Evolutionary conservation across 2,888 invertebrate species (phyloP).

Genomic region (Xylophagus ater): DNA sequence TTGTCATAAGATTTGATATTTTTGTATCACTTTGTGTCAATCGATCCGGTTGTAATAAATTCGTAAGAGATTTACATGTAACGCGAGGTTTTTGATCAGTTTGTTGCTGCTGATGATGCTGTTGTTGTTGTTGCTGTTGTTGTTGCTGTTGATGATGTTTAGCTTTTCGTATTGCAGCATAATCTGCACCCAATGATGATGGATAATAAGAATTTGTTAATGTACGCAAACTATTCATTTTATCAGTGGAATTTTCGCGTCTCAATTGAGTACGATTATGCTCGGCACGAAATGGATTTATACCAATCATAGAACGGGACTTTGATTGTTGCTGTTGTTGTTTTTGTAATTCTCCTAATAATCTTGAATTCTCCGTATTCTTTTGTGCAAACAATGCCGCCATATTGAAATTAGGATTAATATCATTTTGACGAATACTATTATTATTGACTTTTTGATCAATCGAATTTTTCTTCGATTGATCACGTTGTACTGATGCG

Average conservation of each 20-base stretch:
- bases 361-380: conserved; percentile 2
- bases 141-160: conserved; percentile 33
- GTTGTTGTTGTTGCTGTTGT: conserved; percentile 33
- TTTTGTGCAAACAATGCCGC: conserved; percentile 12
- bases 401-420: conserved; percentile 4
- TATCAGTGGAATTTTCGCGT: conserved; percentile 27
- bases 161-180: conserved; percentile 23
- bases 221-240: conserved; percentile 39
- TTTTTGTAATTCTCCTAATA: neutral
- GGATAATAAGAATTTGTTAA: conserved; percentile 45
- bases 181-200: conserved; percentile 38
- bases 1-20: conserved; percentile 28
- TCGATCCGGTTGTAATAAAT: conserved; percentile 45
- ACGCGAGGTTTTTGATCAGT: conserved; percentile 47
- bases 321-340: conserved; percentile 18
- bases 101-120: conserved; percentile 35
- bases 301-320: conserved; percentile 31
- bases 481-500: conserved; percentile 2
- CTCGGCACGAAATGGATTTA: conserved; percentile 23
- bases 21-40: conserved; percentile 33
- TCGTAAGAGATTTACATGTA: conserved; percentile 51
- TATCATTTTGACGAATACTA: neutral
- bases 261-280: conserved; percentile 9
- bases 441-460: conserved; percentile 1
- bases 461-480: neutral